Conservation (phyloP, 2,797 vertebrate genomes). For the Intellagama lesueurii region DNA sequence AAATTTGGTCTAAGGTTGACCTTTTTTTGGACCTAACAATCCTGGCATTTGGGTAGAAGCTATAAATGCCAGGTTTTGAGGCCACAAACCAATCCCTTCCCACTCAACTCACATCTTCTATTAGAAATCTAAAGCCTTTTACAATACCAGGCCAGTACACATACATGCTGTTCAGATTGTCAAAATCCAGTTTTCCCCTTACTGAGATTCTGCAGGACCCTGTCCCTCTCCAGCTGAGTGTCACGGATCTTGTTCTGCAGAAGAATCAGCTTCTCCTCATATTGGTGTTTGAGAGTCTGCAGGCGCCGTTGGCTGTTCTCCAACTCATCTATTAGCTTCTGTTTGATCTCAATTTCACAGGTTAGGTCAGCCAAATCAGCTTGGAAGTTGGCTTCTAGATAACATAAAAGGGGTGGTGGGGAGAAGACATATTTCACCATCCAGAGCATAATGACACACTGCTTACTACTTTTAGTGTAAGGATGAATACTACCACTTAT, state of each 20-base stretch:
- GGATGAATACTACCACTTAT: not conserved
- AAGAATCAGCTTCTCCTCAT: conserved; percentile 95
- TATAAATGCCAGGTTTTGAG: not conserved
- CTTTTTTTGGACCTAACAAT: not conserved
- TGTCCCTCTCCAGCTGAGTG: conserved; percentile 95
- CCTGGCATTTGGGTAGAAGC: not conserved
- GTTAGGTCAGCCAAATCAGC: conserved; percentile 95
- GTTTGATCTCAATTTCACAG: conserved; percentile 98
- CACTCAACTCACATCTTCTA: not conserved
- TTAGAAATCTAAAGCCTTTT: not conserved
- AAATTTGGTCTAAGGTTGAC: not conserved
- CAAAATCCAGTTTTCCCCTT: conserved; percentile 66
- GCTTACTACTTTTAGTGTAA: too few species aligned
- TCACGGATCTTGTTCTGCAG: conserved; percentile 98
- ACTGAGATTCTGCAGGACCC: conserved; percentile 97
- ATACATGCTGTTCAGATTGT: not conserved
- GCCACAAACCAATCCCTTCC: not conserved
- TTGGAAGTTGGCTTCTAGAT: conserved; percentile 87
- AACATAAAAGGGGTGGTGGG: not conserved
- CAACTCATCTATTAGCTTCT: conserved; percentile 97
- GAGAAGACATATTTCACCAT: conserved; percentile 4
- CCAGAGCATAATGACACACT: not conserved
- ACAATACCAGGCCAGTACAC: not conserved
- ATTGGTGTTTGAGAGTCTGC: conserved; percentile 94
- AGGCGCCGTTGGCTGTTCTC: conserved; percentile 96